A percentile compares a stretch with the other conserved stretches of the same genome.
phyloP scores from a whole-genome alignment of 2,888 invertebrate genomes.

The Tuta absoluta region DNA sequence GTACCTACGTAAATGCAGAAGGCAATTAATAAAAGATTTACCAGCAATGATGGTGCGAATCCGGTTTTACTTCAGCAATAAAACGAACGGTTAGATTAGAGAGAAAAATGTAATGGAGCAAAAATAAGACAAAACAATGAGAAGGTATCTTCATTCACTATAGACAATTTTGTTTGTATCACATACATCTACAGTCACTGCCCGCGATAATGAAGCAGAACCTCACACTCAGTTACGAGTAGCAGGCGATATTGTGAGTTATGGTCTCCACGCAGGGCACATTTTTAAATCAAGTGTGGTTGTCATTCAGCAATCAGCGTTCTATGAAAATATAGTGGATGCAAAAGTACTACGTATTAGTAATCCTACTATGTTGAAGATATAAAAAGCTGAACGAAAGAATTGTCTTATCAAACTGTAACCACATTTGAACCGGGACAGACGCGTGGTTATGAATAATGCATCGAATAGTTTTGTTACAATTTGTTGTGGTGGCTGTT shows the following conservation, averaged over 20 bases:
- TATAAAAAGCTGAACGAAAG: conserved; percentile 71
- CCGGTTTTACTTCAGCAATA: too few relatives aligned
- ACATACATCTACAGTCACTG: conserved; percentile 44
- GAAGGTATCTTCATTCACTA: conserved; percentile 15
- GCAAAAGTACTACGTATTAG: conserved; percentile 62
- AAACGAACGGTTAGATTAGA: neutral
- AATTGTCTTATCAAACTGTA: conserved; percentile 71
- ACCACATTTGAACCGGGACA: conserved; percentile 56
- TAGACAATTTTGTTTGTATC: conserved; percentile 44
- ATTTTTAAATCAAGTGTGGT: conserved; percentile 9
- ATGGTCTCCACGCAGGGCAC: conserved; percentile 29
- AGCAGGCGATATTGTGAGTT: conserved; percentile 42
- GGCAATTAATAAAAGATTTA: too few relatives aligned
- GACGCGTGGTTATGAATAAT: conserved; percentile 59
- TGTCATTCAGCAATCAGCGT: conserved; percentile 71
- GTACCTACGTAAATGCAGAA: too few relatives aligned
- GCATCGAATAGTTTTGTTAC: conserved; percentile 55
- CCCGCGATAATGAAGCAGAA: conserved; percentile 66
- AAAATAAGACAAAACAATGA: neutral
- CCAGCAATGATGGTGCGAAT: too few relatives aligned
- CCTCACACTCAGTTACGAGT: conserved; percentile 31
- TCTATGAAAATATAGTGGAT: conserved; percentile 79
- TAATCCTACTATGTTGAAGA: conserved; percentile 65
- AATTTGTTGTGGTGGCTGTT: conserved; percentile 48
- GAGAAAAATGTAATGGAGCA: neutral